A percentile compares a stretch with the other conserved stretches of the same genome.
Evolutionary conservation across 1,140 invertebrate species (phyloP).

Genomic region (Parasteatoda tepidariorum): DNA sequence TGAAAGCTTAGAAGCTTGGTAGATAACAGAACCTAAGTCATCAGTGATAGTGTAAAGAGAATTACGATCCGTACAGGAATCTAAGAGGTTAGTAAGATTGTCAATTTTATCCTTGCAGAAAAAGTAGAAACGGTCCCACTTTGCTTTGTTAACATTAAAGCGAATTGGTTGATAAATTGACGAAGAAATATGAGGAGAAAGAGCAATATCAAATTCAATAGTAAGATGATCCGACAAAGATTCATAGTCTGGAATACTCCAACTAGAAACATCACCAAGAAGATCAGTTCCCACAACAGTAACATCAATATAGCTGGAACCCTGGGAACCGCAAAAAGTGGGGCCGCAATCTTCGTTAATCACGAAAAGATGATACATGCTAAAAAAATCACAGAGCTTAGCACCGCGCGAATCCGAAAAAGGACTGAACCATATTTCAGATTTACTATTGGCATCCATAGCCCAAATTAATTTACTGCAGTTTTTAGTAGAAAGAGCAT

Average conservation of each 20-base stretch:
- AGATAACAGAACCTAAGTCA: no score
- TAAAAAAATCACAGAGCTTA: background rate
- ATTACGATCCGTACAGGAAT: no score
- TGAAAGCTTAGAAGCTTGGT: no score
- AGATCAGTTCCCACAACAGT: background rate
- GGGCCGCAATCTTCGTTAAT: background rate
- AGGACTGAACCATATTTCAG: background rate
- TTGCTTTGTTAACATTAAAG: no score
- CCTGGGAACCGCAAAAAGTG: background rate
- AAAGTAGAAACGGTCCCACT: no score
- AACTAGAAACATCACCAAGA: background rate
- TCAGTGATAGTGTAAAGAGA: no score
- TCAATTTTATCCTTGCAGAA: no score
- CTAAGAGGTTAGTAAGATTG: no score
- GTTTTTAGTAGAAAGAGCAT: background rate
- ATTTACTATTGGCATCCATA: background rate
- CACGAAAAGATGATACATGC: background rate
- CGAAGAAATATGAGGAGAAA: no score
- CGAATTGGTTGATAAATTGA: no score
- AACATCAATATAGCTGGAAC: background rate
- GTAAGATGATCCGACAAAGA: background rate
- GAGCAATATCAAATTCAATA: no score
- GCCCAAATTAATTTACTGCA: no score
- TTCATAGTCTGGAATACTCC: background rate
- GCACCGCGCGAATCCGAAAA: background rate